phyloP scores from a whole-genome alignment of 2,888 invertebrate genomes.

The Cylindroiulus punctatus region DNA sequence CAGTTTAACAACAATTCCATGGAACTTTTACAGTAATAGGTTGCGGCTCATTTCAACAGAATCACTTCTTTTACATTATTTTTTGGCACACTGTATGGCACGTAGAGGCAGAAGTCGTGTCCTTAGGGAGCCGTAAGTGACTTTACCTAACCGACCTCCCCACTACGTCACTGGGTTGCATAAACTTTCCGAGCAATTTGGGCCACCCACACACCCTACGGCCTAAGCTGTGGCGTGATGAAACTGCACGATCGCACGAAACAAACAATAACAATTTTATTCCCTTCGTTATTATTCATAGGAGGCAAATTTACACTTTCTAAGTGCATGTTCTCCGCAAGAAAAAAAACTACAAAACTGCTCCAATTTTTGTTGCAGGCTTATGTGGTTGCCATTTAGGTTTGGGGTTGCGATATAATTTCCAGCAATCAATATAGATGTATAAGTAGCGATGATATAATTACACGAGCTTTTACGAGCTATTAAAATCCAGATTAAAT shows the following conservation, averaged over 20 bases:
- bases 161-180: background rate
- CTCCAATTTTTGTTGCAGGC: conserved; percentile 43
- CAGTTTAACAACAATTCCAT: no score
- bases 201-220: no score
- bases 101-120: background rate
- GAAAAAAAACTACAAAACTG: conserved; percentile 15
- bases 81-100: background rate
- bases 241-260: conserved; percentile 11
- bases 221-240: background rate
- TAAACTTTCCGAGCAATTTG: background rate
- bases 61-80: no score
- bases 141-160: background rate
- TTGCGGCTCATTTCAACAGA: no score
- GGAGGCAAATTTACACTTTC: conserved; percentile 43
- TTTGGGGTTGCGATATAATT: conserved; percentile 46
- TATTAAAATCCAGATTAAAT: conserved; percentile 47
- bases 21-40: no score
- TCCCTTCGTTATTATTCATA: conserved; percentile 20
- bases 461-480: conserved; percentile 40
- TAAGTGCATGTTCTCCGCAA: conserved; percentile 26
- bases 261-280: conserved; percentile 42
- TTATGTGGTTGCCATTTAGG: conserved; percentile 43
- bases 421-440: conserved; percentile 43
- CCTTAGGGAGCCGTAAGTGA: background rate
- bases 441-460: conserved; percentile 44